These are phyloP conservation scores for Hylyphantes graminicola DNA, from an alignment of 1,140 invertebrate genomes.

Conservation along the genomic window DNA sequence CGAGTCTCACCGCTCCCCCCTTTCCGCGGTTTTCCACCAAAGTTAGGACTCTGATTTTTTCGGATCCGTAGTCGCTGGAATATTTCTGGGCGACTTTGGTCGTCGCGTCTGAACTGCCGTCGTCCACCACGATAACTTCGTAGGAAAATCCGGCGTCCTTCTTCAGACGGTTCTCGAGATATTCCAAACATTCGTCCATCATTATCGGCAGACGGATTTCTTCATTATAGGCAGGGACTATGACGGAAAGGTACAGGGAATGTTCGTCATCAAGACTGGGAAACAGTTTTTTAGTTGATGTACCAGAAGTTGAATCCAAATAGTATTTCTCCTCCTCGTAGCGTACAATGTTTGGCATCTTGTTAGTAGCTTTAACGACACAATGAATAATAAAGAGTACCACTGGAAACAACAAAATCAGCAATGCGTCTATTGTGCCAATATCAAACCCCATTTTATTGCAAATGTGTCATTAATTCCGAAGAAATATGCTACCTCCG, in stretches of 20 bases:
- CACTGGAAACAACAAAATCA: background rate
- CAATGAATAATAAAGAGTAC: background rate
- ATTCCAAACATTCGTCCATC: conserved; percentile 90
- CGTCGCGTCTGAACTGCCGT: conserved; percentile 92
- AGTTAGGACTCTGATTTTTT: conserved; percentile 86
- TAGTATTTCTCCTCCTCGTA: conserved; percentile 83
- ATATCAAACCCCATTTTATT: no score
- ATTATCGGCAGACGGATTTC: conserved; percentile 88
- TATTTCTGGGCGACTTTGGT: conserved; percentile 82
- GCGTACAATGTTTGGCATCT: conserved; percentile 73
- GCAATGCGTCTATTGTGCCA: background rate
- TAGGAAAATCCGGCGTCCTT: conserved; percentile 76
- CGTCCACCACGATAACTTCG: conserved; percentile 96
- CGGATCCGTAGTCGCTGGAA: conserved; percentile 77
- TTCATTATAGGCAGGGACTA: conserved; percentile 98
- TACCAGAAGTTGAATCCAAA: conserved; percentile 73
- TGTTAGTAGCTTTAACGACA: background rate
- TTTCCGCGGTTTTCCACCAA: conserved; percentile 93
- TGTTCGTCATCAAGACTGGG: conserved; percentile 79
- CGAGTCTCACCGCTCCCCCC: conserved; percentile 94
- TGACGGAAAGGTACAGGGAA: conserved; percentile 82
- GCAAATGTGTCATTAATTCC: no score
- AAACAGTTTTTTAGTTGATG: conserved; percentile 74
- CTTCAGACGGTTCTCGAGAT: conserved; percentile 76
- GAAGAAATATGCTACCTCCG: no score